Evolutionary conservation across 2,113 vertebrate species (phyloP), one percentile per base, ranked within the genome.

Genomic region (Petrocephalus zakoni): DNA sequence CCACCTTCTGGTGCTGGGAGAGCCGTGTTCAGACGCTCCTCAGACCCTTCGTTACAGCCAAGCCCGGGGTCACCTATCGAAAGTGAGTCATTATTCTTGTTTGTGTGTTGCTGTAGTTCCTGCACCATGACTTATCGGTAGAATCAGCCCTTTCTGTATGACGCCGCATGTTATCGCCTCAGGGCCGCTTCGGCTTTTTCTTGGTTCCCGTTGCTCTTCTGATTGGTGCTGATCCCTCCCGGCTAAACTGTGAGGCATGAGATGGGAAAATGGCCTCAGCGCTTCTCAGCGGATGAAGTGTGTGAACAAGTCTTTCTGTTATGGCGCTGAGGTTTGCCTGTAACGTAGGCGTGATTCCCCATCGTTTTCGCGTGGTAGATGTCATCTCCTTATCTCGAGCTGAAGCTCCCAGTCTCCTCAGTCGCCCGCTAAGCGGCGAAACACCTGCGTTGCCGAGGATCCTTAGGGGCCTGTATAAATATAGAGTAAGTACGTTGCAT

Each of bases 1-100:
- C 98, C 58, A 98, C 98, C 0, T 96, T 99, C 87, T 99, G 98
- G 98, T 99, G 98, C 96, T 99, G 97, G 98, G 98, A 99, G 94
- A 97, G 98, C 91, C 95, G 98, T 25, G 94, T 97, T 52, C 98
- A 99, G 93, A 99, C 98, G 0, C 94, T 99, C 85, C 95, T 99
- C 88, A 96, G 98, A 91, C 98, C 98, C 17, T 99, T 99, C 89
- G 98, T 99, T 92, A 98, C 97, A 11, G 95, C 97, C 83, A 98
- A 97, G 93, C 98, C 98, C 5, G 95, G 93, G 15, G 97, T 99
- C 88, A 93, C 94, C 90, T 99, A 99, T 93, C 96, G 96, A 92
- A 99, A 99, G 98, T 99, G 96, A 97, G 98, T 64, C n/a, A 22
- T 29, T 22, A 52, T 25, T 52, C 25, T 15, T 11, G 34, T 9